Evolutionary conservation across 2,888 invertebrate species (phyloP), one percentile per base, ranked within the genome.

Genomic region (Lypha dubia): DNA sequence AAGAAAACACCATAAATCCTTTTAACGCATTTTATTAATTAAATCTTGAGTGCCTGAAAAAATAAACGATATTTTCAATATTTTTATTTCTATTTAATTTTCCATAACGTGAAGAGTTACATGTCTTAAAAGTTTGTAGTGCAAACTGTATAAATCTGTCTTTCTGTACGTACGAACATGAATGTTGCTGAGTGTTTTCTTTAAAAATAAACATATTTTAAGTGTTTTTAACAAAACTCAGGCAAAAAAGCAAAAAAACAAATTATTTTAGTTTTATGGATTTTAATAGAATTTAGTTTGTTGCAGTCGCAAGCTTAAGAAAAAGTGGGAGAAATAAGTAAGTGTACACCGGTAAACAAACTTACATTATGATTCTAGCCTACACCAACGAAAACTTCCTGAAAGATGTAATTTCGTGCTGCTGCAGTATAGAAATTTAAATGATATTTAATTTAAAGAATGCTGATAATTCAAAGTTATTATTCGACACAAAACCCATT

Each of bases 151-250:
- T 3, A 20, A 49, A 65, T 46, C 9, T 56, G 49, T 68, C 35
- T 44, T 51, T 49, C 35, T 35, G 22, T 13, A 15, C 44, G 32
- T 62, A n/a, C 8, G 24, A 53, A 70, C 51, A 62, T 51, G 7
- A 22, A 56, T 63, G 71, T 49, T 56, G 62, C 1, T 24, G 22
- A 56, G 35, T 71, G 49, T 80, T 80, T 68, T 13, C 49, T 67
- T 68, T 74, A 56, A 81, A 75, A 74, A 74, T 60, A 80, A 80
- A 74, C 60, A 68, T 51, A 68, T 80, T 70, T 81, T 75, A 81
- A 81, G 80, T 81, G 80, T 68, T 81, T 74, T 53, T 51, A 81
- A 62, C 60, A 75, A 68, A 81, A 68, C 22, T 75, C 51, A 68
- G 24, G 68, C 41, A 75, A 60, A 79, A 56, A 51, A 41, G 7